Percentiles rank a stretch among this genome's conserved stretches.
Evolutionary conservation across 2,113 vertebrate species (phyloP).

Genomic region (Charadrius vociferus): DNA sequence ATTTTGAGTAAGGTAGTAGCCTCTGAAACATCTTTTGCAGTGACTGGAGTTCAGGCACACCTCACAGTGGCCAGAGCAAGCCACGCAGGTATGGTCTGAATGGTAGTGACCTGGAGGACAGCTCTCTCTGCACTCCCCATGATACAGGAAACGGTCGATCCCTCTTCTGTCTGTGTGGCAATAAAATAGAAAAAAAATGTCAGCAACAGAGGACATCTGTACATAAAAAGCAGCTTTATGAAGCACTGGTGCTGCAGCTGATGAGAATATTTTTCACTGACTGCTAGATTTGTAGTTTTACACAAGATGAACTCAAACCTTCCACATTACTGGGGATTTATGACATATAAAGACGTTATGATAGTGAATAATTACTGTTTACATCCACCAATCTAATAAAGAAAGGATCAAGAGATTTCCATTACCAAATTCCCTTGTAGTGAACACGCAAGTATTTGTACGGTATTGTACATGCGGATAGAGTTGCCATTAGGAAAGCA

Average conservation of each 20-base stretch:
- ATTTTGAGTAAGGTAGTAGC: conserved; percentile 72
- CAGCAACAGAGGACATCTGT: not conserved
- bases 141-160: conserved; percentile 75
- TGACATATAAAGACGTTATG: not conserved
- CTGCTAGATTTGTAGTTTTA: not conserved
- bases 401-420: not conserved
- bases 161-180: conserved; percentile 76
- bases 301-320: not conserved
- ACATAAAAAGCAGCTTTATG: not conserved
- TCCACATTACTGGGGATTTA: not conserved
- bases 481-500: not conserved
- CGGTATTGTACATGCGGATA: not conserved
- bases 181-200: not conserved
- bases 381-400: not conserved
- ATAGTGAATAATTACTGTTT: not conserved
- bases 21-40: conserved; percentile 80
- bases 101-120: conserved; percentile 80
- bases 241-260: not conserved
- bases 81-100: conserved; percentile 66
- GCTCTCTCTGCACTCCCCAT: conserved; percentile 78
- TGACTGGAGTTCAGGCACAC: conserved; percentile 68
- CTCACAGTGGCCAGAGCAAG: conserved; percentile 80
- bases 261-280: not conserved
- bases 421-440: not conserved
- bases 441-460: not conserved